A percentile compares a stretch with the other conserved stretches of the same genome.
Conservation (phyloP, 2,797 vertebrate species). For the Enteromius thamalakanensis region DNA sequence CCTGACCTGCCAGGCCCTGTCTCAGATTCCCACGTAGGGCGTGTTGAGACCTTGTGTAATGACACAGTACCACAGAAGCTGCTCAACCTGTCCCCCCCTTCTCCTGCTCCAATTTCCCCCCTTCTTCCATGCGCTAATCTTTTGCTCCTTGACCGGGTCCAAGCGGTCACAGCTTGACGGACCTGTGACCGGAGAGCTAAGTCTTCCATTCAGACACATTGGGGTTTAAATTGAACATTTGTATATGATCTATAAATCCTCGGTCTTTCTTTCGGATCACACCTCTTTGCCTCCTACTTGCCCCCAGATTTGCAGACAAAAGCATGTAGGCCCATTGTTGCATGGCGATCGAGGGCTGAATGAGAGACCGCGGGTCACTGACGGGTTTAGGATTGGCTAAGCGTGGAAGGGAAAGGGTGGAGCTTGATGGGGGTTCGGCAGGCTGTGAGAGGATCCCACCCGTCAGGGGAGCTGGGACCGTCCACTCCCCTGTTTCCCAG, state of each 20-base stretch:
- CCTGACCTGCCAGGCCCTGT: conserved; percentile 58
- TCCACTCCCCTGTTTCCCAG: conserved; percentile 68
- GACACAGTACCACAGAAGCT: conserved; percentile 58
- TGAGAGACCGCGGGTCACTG: conserved; percentile 65
- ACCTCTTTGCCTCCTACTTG: conserved; percentile 46
- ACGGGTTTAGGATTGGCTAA: conserved; percentile 68
- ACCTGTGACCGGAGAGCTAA: background rate
- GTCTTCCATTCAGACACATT: conserved; percentile 20
- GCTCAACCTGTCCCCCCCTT: conserved; percentile 62
- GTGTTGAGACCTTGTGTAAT: conserved; percentile 64
- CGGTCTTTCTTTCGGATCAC: conserved; percentile 22
- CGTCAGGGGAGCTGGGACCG: conserved; percentile 62
- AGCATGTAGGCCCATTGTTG: conserved; percentile 56
- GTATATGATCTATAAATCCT: conserved; percentile 48
- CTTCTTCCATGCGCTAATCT: conserved; percentile 45
- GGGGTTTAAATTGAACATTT: conserved; percentile 18
- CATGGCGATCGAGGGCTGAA: conserved; percentile 57
- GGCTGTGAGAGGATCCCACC: conserved; percentile 15
- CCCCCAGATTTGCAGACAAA: conserved; percentile 56
- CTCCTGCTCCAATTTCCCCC: conserved; percentile 50
- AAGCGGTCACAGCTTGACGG: conserved; percentile 41
- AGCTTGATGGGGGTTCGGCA: conserved; percentile 35
- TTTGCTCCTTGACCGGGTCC: conserved; percentile 43
- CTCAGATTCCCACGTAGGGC: conserved; percentile 62
- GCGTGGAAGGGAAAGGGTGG: conserved; percentile 62